phyloP scores from a whole-genome alignment of 1,140 invertebrate species.

The Eulimnadia texana region DNA sequence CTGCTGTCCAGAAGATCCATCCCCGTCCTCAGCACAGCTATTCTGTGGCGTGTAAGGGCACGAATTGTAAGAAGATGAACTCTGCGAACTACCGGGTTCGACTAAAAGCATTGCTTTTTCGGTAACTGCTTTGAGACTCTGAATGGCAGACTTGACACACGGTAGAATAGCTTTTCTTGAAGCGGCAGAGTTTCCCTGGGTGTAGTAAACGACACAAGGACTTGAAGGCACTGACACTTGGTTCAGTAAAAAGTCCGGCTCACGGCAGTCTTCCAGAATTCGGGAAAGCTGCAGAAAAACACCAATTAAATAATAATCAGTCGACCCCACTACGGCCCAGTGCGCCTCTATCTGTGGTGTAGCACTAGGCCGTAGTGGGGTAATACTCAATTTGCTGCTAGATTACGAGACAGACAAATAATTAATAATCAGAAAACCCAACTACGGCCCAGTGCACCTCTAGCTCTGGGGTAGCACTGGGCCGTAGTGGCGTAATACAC shows the following conservation, averaged over 20 bases:
- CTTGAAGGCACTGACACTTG: neutral
- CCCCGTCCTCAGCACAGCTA: slow-evolving; percentile 22
- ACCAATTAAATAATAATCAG: neutral
- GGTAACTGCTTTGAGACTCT: slow-evolving; percentile 3
- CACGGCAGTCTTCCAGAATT: neutral
- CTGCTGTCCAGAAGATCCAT: slow-evolving; percentile 18
- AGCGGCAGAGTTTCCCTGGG: slow-evolving; percentile 16
- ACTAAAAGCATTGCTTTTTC: neutral
- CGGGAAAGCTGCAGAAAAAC: slow-evolving; percentile 6
- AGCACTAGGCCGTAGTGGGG: too few species aligned
- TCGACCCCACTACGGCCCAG: too few species aligned
- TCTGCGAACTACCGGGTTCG: neutral
- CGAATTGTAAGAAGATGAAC: slow-evolving; percentile 25
- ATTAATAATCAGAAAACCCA: too few species aligned
- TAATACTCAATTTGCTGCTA: too few species aligned
- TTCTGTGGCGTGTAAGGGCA: slow-evolving; percentile 28
- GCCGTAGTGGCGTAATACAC: too few species aligned
- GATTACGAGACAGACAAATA: too few species aligned
- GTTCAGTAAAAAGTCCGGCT: neutral
- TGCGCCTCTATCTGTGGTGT: too few species aligned
- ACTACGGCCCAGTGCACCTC: too few species aligned
- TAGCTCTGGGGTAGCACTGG: too few species aligned
- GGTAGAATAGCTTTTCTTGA: slow-evolving; percentile 19
- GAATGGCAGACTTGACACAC: slow-evolving; percentile 10
- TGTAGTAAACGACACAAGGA: slow-evolving; percentile 1